Evolutionary conservation across 2,888 invertebrate species (phyloP).

Genomic region (Rhabditophanes sp.): DNA sequence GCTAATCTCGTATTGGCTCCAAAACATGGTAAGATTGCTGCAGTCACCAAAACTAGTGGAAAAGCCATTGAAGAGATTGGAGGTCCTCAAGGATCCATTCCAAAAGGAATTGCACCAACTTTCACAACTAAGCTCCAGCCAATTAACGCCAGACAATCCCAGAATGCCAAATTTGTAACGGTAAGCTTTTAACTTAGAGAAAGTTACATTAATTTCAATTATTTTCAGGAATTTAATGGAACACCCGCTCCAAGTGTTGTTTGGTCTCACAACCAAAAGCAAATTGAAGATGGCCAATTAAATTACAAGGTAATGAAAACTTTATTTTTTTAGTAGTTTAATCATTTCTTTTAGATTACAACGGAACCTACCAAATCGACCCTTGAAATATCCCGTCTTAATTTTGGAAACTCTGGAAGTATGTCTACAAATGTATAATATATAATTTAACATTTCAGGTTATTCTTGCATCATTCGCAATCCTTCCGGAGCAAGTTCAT

Average conservation of each 20-base stretch:
- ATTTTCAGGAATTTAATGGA: slow-evolving; percentile 35
- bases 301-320: slow-evolving; percentile 10
- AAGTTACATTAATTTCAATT: no score
- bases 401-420: slow-evolving; percentile 30
- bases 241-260: slow-evolving; percentile 33
- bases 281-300: slow-evolving; percentile 12
- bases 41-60: slow-evolving; percentile 5
- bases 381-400: slow-evolving; percentile 33
- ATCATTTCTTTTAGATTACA: slow-evolving; percentile 22
- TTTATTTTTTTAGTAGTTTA: slow-evolving; percentile 1
- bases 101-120: slow-evolving; percentile 27
- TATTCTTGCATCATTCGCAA: slow-evolving; percentile 34
- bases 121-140: slow-evolving; percentile 31
- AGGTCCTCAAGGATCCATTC: slow-evolving; percentile 2
- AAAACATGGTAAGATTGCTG: not conserved
- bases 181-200: slow-evolving; percentile 9
- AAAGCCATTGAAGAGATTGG: not conserved
- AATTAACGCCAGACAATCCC: slow-evolving; percentile 33
- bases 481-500: slow-evolving; percentile 35
- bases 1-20: slow-evolving; percentile 39
- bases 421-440: no score
- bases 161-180: slow-evolving; percentile 34
- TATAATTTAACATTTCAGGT: no score
- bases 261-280: slow-evolving; percentile 40
- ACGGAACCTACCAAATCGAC: slow-evolving; percentile 29